These are phyloP conservation scores for Gasterosteus aculeatus DNA, from an alignment of 2,113 vertebrate genomes.

Conservation along the genomic window DNA sequence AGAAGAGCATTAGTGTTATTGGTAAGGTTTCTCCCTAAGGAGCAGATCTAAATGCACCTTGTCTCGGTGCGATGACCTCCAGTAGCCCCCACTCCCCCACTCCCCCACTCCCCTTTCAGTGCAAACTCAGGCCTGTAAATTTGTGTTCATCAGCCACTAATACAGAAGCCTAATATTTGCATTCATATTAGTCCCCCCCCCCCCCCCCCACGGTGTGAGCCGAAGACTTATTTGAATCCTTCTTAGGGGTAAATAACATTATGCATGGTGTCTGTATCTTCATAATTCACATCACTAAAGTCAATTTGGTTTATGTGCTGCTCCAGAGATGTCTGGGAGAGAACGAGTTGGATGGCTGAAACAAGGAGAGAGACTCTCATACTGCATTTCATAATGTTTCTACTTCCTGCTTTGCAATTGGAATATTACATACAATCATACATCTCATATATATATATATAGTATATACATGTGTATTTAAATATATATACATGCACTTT, in stretches of 20 bases:
- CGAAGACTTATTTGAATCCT: conserved; percentile 91
- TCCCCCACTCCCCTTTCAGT: too few species aligned
- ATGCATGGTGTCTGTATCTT: conserved; percentile 93
- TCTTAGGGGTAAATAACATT: conserved; percentile 90
- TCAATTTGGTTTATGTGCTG: conserved; percentile 89
- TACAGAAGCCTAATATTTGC: conserved; percentile 92
- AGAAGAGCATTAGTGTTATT: too few species aligned
- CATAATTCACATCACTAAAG: conserved; percentile 93
- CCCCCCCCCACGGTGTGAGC: conserved; percentile 84
- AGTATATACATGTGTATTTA: too few species aligned
- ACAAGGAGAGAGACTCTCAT: conserved; percentile 29
- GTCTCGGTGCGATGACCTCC: neutral
- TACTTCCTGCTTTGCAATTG: too few species aligned
- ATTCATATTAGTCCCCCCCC: conserved; percentile 92
- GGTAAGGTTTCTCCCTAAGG: too few species aligned
- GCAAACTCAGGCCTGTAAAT: too few species aligned
- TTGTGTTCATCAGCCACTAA: conserved; percentile 88
- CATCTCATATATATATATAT: too few species aligned
- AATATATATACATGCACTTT: too few species aligned
- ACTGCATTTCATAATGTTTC: too few species aligned
- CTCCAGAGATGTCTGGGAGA: conserved; percentile 81
- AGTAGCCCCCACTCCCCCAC: conserved; percentile 67
- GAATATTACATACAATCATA: too few species aligned
- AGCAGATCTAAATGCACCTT: too few species aligned
- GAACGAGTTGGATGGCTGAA: conserved; percentile 91